Evolutionary conservation across 2,113 vertebrate species (phyloP).

Genomic region (Sander lucioperca): DNA sequence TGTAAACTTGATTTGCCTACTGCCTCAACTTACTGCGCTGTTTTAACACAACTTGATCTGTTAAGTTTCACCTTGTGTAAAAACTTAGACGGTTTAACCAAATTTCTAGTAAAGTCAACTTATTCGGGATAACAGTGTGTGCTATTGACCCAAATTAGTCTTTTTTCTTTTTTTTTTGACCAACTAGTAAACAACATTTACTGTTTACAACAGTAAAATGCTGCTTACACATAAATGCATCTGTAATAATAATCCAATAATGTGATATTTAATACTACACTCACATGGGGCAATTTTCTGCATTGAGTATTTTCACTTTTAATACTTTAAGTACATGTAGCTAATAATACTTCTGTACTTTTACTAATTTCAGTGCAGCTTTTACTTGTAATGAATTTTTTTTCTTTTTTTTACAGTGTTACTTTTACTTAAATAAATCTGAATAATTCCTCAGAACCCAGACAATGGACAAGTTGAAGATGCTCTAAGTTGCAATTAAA

Average conservation of each 20-base stretch:
- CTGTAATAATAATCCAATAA: neutral
- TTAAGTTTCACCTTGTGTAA: too few species aligned
- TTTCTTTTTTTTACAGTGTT: neutral
- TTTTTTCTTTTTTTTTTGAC: too few species aligned
- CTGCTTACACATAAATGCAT: neutral
- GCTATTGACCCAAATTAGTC: neutral
- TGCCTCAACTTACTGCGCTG: too few species aligned
- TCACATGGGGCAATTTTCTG: neutral
- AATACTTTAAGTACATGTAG: neutral
- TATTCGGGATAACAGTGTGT: too few species aligned
- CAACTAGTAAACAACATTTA: too few species aligned
- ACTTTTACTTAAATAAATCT: neutral
- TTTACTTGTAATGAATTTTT: neutral
- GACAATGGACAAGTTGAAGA: neutral
- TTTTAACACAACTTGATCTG: too few species aligned
- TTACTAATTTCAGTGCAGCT: neutral
- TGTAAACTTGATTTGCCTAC: too few species aligned
- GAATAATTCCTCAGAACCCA: neutral
- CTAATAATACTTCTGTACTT: neutral
- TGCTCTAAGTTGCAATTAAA: constrained; percentile 3
- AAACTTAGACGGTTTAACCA: too few species aligned
- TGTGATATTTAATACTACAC: neutral
- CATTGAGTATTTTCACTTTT: neutral
- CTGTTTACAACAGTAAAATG: neutral
- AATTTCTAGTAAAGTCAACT: too few species aligned